Percentiles rank a stretch among this genome's conserved stretches.
Conservation (phyloP, 1,140 invertebrate species). For the roundworm (Caenorhabditis elegans) region WBcel235 BX284605.5:8611001-8611500, state of each 20-base stretch:
- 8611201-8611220: constrained; percentile 23
- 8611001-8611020: neutral
- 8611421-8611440: constrained; percentile 99
- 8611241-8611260: neutral
- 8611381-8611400: constrained; percentile 99
- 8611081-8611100: neutral
- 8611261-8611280: neutral
- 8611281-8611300: neutral
- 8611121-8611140: neutral
- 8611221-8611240: neutral
- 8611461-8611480: constrained; percentile 99
- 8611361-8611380: too few relatives aligned
- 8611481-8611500: constrained; percentile 70
- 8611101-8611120: constrained; percentile 2
- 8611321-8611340: too few relatives aligned
- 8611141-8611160: neutral
- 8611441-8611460: constrained; percentile 98
- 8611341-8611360: too few relatives aligned
- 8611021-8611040: neutral
- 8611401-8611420: constrained; percentile 97
- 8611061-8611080: neutral
- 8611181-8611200: neutral
- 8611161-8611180: neutral
- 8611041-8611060: neutral
- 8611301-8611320: too few relatives aligned